Evolutionary conservation across 1,140 invertebrate genomes (phyloP), one percentile per base, ranked within the genome.

Genomic region (Nixonia krombeini): DNA sequence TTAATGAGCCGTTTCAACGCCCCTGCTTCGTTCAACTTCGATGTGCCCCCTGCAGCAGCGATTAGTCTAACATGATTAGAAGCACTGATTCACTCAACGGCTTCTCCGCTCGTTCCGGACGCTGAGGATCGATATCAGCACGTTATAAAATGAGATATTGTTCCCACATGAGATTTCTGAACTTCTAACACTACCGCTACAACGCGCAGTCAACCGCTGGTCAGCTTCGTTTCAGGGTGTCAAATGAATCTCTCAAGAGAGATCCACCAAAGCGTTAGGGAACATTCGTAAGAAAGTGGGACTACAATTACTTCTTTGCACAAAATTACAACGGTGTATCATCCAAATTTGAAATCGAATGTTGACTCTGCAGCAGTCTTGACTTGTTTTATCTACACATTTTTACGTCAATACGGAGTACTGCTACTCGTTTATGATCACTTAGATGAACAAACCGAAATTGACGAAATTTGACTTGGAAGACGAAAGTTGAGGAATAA

Each of bases 61-160:
- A 79, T 79, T 77, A 77, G 74, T 65, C 74, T 74, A 79, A 81
- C 73, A 64, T 75, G 72, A 78, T 79, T 79, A 77, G 68, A 73
- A 74, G 44, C 73, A 73, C 64, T 74, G 75, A 78, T 68, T 78
- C 75, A 78, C 62, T 73, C 70, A 31, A 31, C 33, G 58, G 49
- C 64, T 72, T 42, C 58, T 57, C 46, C 31, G 23, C 38, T 50
- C 31, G 23, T 38, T 64, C 45, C 45, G 9, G 44, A 67, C 49
- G 45, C 44, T 50, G 35, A 29, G 46, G 28, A 33, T 68, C 52
- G 26, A 62, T 75, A 74, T 56, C 59, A 40, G 44, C 56, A 16
- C 16, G 31, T 52, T 53, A 55, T 55, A 40, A 37, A 40, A 35
- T 40, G 53, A 57, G 35, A 58, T 50, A 53, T 47, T 51, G 53